A percentile compares a stretch with the other conserved stretches of the same genome.
These are phyloP conservation scores for Cryptoprocta ferox DNA, from an alignment of 2,797 vertebrate species.

Conservation along the genomic window DNA sequence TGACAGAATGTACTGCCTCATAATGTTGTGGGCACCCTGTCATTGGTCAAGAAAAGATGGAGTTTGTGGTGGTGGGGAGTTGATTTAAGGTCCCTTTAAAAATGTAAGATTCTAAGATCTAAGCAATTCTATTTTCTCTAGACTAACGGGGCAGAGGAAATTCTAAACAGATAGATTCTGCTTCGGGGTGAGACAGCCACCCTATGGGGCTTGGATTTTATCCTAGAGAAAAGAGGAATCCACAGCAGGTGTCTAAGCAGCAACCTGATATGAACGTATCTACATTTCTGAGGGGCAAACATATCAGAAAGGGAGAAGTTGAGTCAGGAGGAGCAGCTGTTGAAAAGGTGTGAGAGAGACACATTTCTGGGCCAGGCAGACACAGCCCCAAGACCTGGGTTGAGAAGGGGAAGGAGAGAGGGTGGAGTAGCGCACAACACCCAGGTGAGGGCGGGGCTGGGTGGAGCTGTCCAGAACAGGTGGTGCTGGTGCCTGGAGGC, in stretches of 20 bases:
- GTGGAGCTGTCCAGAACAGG: slow-evolving; percentile 70
- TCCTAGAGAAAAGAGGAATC: background rate
- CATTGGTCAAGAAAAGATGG: background rate
- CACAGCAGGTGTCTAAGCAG: background rate
- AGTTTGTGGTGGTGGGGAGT: background rate
- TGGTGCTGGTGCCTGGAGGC: slow-evolving; percentile 61
- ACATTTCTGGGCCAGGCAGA: background rate
- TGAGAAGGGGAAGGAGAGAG: background rate
- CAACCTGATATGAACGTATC: background rate
- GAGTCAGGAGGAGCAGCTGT: background rate
- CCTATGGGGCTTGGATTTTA: background rate
- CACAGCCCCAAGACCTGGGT: background rate
- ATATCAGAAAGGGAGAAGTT: background rate
- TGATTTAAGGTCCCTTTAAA: background rate
- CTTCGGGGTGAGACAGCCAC: background rate
- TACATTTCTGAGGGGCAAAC: slow-evolving; percentile 4
- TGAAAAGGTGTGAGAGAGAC: background rate
- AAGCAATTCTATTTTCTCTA: background rate
- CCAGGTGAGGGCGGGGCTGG: slow-evolving; percentile 47
- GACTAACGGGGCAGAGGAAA: background rate
- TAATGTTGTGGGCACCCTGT: background rate
- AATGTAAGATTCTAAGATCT: background rate
- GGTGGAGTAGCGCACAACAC: slow-evolving; percentile 30
- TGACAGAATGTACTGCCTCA: background rate
- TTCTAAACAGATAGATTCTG: background rate